Base-by-base conservation (phyloP, 2,113 vertebrate genomes). In the Nesoenas mayeri region DNA sequence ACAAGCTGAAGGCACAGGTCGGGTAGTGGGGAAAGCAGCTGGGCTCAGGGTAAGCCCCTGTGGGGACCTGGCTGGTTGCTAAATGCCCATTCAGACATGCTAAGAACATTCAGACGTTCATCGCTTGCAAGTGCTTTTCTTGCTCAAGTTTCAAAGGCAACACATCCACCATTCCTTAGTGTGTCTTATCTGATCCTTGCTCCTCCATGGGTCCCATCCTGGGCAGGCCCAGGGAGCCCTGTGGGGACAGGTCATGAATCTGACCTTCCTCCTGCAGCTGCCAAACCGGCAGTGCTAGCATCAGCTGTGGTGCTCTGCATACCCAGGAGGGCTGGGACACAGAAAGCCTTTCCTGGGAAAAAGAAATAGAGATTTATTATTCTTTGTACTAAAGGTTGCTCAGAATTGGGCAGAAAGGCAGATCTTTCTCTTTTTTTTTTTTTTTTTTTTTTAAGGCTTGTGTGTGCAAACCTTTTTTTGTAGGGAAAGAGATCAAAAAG, bases 171-270 rank as follows among this genome's bases (percentile, higher is more conserved):
- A 36, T 2, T 21, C 32, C 44, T 57, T 26, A 14, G 7, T 15
- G 24, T 31, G 25, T 20, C 60, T 40, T 18, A 11, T 11, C 60
- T 61, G 64, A 26, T 25, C 36, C 0, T 5, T 64, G 28, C 7
- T 17, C 29, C 15, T 48, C 12, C 8, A 3, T 7, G 31, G 21
- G 58, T 44, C 12, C n/a, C 31, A 44, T 7, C 15, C 48, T 24
- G 44, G 51, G 38, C 26, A n/a, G 67, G 11, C n/a, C 8, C 0
- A 1, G 47, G 15, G 32, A 67, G 26, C 20, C 9, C 56, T 1
- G 0, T 0, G 3, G n/a, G 5, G 2, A 4, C n/a, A 54, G 47
- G 53, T 47, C 24, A 14, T 0, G 0, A 0, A 1, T 25, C 18
- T 36, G 48, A 44, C 34, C 24, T 36, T 44, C 11, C 22, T 44